Conservation (phyloP, 2,797 vertebrate genomes). For the Hyperoplus lanceolatus region DNA sequence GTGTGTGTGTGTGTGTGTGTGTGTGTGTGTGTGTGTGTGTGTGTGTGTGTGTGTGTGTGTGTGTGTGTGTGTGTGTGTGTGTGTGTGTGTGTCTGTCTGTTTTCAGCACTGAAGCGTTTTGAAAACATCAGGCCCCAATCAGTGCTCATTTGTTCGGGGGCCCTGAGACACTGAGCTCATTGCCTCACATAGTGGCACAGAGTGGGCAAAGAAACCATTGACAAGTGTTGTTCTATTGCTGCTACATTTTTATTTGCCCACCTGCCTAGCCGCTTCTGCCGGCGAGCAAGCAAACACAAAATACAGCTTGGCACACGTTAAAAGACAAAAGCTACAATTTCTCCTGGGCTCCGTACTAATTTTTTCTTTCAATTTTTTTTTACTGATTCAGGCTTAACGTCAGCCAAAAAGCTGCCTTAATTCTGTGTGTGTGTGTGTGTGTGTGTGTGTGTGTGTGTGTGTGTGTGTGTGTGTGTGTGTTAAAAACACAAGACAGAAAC, state of each 20-base stretch:
- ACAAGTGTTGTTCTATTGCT: constrained; percentile 49
- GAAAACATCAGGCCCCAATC: constrained; percentile 81
- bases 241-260: constrained; percentile 61
- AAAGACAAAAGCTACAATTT: constrained; percentile 16
- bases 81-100: background rate
- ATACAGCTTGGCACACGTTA: constrained; percentile 28
- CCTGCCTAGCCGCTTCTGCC: constrained; percentile 50
- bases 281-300: constrained; percentile 20
- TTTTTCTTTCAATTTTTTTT: constrained; percentile 9
- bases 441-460: too few relatives aligned
- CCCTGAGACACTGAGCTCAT: constrained; percentile 71
- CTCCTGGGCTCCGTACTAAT: constrained; percentile 23
- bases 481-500: background rate
- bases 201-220: constrained; percentile 36
- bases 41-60: background rate
- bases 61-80: background rate
- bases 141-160: constrained; percentile 82
- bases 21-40: constrained; percentile 10
- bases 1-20: background rate
- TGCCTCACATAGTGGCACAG: constrained; percentile 54
- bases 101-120: constrained; percentile 64
- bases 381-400: constrained; percentile 22
- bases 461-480: too few relatives aligned
- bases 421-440: background rate
- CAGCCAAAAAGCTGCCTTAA: constrained; percentile 10